phyloP scores from a whole-genome alignment of 2,113 vertebrate species.

The Campylomormyrus numenius region DNA sequence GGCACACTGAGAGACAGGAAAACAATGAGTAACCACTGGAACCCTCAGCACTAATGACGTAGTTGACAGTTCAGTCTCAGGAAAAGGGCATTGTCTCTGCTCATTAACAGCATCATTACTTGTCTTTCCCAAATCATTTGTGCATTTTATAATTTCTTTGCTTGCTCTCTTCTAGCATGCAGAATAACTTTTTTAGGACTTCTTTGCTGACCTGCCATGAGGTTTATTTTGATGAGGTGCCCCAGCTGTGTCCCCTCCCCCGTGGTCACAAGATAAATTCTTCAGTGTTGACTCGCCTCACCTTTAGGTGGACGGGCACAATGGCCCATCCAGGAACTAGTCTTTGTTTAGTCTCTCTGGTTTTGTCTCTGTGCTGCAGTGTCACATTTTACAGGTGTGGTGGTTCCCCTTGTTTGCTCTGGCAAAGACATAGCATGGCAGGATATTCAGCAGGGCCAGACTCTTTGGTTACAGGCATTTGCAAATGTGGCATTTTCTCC shows the following conservation, averaged over 20 bases:
- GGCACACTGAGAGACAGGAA: neutral
- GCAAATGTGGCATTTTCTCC: neutral
- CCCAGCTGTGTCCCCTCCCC: conserved; percentile 12
- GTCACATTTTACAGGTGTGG: conserved; percentile 9
- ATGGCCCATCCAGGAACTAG: neutral
- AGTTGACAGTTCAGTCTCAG: neutral
- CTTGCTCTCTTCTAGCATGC: neutral
- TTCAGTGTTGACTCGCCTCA: neutral
- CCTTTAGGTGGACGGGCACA: neutral
- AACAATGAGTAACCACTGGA: neutral
- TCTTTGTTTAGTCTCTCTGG: neutral
- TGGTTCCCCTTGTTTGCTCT: neutral
- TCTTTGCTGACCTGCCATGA: neutral
- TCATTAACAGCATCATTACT: neutral
- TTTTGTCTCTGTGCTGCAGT: neutral
- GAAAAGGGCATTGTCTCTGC: neutral
- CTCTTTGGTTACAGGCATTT: neutral
- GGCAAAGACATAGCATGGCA: neutral
- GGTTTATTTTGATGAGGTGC: neutral
- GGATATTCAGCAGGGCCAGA: neutral
- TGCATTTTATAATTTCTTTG: neutral
- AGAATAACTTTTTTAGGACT: neutral
- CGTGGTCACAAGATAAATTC: conserved; percentile 8
- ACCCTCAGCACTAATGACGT: neutral
- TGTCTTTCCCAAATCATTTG: neutral